phyloP scores from a whole-genome alignment of 2,113 vertebrate species.

The Rhinopomastus cyanomelas region DNA sequence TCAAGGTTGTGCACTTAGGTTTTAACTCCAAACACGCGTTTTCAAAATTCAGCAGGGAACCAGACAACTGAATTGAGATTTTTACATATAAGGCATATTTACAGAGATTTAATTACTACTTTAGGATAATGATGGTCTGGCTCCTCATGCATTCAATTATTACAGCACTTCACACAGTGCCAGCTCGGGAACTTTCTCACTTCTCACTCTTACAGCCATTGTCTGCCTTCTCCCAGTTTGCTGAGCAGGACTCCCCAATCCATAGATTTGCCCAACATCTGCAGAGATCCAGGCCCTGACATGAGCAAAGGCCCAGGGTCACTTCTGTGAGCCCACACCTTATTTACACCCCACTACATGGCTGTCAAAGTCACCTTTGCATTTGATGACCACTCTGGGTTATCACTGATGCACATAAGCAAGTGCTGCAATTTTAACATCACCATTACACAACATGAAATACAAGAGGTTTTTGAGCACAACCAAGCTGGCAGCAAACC shows the following conservation, averaged over 20 bases:
- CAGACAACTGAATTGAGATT: not conserved
- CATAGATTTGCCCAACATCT: accelerated
- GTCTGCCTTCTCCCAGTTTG: not conserved
- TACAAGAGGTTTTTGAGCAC: not conserved
- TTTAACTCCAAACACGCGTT: not conserved
- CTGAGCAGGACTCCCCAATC: not conserved
- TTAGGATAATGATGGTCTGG: not conserved
- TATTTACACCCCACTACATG: not conserved
- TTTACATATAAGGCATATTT: not conserved
- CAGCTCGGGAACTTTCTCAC: not conserved
- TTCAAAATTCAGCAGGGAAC: not conserved
- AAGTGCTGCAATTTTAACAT: not conserved
- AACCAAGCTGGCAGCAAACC: not conserved
- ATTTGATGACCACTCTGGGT: not conserved
- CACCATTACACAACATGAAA: not conserved
- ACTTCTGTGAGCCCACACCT: not conserved
- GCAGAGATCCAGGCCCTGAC: not conserved
- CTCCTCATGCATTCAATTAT: not conserved
- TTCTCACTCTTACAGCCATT: not conserved
- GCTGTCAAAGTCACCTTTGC: not conserved
- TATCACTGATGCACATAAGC: not conserved
- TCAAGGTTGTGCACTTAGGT: accelerated
- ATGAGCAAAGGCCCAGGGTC: not conserved
- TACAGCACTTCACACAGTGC: not conserved
- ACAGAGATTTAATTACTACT: not conserved